Conservation (phyloP, 2,888 invertebrate genomes). For the Polymixis lichenea region DNA sequence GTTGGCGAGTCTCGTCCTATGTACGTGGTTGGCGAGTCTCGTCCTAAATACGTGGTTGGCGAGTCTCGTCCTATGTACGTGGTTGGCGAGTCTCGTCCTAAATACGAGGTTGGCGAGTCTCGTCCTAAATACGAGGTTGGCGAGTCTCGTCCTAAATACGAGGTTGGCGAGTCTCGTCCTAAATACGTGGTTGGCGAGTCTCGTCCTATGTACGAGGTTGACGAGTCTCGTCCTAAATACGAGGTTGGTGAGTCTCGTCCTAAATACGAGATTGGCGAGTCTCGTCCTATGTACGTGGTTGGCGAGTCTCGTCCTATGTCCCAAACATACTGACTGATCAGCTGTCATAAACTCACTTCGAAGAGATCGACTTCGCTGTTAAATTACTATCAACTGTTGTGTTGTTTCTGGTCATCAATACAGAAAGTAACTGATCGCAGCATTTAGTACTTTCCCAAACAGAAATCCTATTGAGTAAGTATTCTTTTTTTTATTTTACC, state of each 20-base stretch:
- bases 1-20: no score
- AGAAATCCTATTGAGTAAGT: background rate
- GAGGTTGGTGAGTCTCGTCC: no score
- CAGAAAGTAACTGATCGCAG: no score
- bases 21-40: no score
- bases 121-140: no score
- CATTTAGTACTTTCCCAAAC: background rate
- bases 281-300: background rate
- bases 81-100: background rate
- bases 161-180: no score
- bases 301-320: background rate
- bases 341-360: background rate
- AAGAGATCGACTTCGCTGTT: background rate
- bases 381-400: background rate
- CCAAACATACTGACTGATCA: constrained; percentile 5
- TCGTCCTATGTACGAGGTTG: background rate
- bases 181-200: no score
- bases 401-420: background rate
- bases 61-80: no score
- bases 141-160: no score
- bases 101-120: no score
- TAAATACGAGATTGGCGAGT: background rate
- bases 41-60: no score
- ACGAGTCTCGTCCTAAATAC: background rate
- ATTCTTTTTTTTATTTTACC: background rate